Percentiles rank a stretch among this genome's conserved stretches.
These are phyloP conservation scores for Sarcophaga carnaria DNA, from an alignment of 2,888 invertebrate genomes.

Conservation along the genomic window DNA sequence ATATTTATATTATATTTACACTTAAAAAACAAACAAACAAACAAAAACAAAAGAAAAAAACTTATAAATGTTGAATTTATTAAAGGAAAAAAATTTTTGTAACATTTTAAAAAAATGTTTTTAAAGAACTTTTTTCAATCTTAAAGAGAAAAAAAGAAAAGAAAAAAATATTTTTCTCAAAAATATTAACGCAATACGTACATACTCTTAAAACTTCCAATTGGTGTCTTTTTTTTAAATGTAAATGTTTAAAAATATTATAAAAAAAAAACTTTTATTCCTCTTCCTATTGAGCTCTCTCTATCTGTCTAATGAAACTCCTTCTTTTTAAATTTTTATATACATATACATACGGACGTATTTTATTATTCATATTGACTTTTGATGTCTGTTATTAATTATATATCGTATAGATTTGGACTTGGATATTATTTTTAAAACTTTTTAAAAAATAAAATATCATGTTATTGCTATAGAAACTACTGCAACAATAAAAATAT, in stretches of 20 bases:
- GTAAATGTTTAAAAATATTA: slow-evolving; percentile 18
- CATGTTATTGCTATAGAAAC: slow-evolving; percentile 26
- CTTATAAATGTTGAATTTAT: slow-evolving; percentile 35
- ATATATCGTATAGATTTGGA: slow-evolving; percentile 30
- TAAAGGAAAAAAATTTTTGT: slow-evolving; percentile 22
- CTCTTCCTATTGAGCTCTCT: neutral
- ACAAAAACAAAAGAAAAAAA: neutral
- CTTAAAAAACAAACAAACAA: neutral
- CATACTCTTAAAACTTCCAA: slow-evolving; percentile 26
- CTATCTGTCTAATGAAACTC: neutral
- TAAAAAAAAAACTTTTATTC: slow-evolving; percentile 19
- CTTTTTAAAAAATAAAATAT: slow-evolving; percentile 40
- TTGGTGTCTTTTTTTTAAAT: slow-evolving; percentile 45
- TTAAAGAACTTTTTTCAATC: slow-evolving; percentile 9
- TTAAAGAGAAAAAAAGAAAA: neutral
- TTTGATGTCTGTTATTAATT: no score
- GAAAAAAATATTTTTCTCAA: slow-evolving; percentile 11
- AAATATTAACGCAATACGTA: neutral
- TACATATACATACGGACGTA: no score
- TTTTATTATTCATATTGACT: no score
- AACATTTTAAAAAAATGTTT: slow-evolving; percentile 57
- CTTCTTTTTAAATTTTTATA: no score
- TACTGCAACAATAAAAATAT: no score
- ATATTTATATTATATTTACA: slow-evolving; percentile 35
- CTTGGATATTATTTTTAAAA: slow-evolving; percentile 62